These are phyloP conservation scores for Scaptomyza graminum DNA, from an alignment of 1,140 invertebrate species.

Conservation along the genomic window DNA sequence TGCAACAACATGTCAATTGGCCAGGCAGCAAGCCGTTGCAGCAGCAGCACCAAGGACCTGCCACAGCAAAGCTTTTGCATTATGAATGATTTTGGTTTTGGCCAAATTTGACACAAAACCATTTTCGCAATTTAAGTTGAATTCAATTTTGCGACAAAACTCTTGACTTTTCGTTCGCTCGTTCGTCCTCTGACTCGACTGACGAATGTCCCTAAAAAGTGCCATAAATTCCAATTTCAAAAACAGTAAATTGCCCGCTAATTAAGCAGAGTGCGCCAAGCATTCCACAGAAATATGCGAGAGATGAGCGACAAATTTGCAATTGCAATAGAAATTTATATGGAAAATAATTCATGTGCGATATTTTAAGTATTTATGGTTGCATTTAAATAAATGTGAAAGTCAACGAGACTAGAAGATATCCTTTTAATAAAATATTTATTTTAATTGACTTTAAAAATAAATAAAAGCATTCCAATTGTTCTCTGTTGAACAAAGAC, in stretches of 20 bases:
- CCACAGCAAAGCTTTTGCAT: slow-evolving; percentile 63
- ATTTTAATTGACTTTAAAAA: too few species aligned
- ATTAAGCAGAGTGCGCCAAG: slow-evolving; percentile 65
- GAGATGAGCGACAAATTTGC: neutral
- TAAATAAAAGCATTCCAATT: too few species aligned
- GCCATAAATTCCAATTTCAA: slow-evolving; percentile 62
- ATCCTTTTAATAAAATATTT: neutral
- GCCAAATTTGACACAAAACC: slow-evolving; percentile 60
- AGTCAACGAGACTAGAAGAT: neutral
- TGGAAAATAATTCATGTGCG: slow-evolving; percentile 28
- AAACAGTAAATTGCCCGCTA: slow-evolving; percentile 52
- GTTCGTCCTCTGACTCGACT: slow-evolving; percentile 13
- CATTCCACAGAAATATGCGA: neutral
- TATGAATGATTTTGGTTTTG: slow-evolving; percentile 71
- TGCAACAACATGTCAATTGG: slow-evolving; percentile 72
- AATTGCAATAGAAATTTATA: slow-evolving; percentile 2
- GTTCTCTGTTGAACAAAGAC: too few species aligned
- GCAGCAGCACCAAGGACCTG: slow-evolving; percentile 20
- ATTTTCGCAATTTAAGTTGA: slow-evolving; percentile 64
- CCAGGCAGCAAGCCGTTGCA: slow-evolving; percentile 37
- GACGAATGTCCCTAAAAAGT: slow-evolving; percentile 61
- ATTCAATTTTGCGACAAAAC: slow-evolving; percentile 59
- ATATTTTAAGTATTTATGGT: slow-evolving; percentile 24
- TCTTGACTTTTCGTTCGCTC: too few species aligned
- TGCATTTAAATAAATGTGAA: slow-evolving; percentile 6